Percentiles rank a stretch among this genome's conserved stretches.
Evolutionary conservation across 2,888 invertebrate species (phyloP).

Genomic region (Didymodactylos carnosus): DNA sequence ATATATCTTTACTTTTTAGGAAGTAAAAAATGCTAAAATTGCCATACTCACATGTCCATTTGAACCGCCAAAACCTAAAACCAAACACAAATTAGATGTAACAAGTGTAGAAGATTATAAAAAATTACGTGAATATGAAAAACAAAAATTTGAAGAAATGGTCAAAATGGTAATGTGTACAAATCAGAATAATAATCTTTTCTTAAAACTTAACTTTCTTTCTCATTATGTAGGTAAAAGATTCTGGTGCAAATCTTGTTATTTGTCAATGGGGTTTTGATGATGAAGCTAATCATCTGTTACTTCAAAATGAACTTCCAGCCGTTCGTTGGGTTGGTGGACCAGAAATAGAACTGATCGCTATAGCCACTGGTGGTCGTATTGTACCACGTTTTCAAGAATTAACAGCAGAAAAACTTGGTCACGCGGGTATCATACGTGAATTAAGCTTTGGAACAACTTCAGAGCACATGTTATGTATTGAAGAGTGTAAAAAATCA

Average conservation of each 20-base stretch:
- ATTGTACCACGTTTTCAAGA: constrained; percentile 96
- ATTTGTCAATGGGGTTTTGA: constrained; percentile 99
- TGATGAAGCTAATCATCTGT: constrained; percentile 92
- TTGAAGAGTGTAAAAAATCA: constrained; percentile 89
- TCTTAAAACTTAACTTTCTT: not conserved
- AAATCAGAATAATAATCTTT: not conserved
- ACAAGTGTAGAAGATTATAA: constrained; percentile 84
- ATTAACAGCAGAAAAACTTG: constrained; percentile 71
- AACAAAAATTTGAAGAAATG: constrained; percentile 82
- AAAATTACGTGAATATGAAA: constrained; percentile 71
- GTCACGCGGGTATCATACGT: constrained; percentile 70
- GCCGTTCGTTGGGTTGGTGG: constrained; percentile 98
- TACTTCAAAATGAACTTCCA: constrained; percentile 69
- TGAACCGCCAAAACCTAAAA: constrained; percentile 98
- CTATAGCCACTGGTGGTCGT: constrained; percentile 91
- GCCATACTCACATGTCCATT: constrained; percentile 97
- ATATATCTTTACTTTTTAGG: constrained; percentile 19
- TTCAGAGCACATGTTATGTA: constrained; percentile 75
- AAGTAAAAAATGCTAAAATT: constrained; percentile 61
- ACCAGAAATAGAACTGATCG: constrained; percentile 94
- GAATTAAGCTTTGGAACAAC: constrained; percentile 88
- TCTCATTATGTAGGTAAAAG: constrained; percentile 47
- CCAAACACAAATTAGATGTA: constrained; percentile 96
- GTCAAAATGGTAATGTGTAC: constrained; percentile 44
- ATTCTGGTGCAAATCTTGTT: constrained; percentile 76